A percentile compares a stretch with the other conserved stretches of the same genome.
Evolutionary conservation across 2,113 vertebrate species (phyloP).

Genomic region (Corydoras sp.): DNA sequence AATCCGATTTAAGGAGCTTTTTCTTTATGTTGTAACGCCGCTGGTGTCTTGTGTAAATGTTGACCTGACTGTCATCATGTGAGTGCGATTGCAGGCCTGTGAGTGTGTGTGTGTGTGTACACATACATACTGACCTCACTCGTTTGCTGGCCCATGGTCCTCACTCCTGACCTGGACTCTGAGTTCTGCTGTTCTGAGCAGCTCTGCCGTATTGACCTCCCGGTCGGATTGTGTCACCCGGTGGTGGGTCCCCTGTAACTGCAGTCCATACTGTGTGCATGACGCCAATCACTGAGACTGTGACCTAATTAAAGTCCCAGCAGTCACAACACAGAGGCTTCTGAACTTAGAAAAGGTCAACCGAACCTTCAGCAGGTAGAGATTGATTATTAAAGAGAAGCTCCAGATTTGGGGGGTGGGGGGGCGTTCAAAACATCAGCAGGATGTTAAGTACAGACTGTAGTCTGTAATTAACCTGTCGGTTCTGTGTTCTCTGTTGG

Average conservation of each 20-base stretch:
- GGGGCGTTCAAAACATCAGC: background rate
- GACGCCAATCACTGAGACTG: slow-evolving; percentile 6
- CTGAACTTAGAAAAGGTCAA: slow-evolving; percentile 25
- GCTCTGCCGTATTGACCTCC: slow-evolving; percentile 2
- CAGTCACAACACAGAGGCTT: slow-evolving; percentile 19
- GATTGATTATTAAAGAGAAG: slow-evolving; percentile 13
- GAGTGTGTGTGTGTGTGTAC: slow-evolving; percentile 10
- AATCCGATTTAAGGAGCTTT: too few species aligned
- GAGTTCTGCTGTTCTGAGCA: background rate
- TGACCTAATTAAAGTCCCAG: slow-evolving; percentile 18
- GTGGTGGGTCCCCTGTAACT: slow-evolving; percentile 37
- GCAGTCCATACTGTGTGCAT: background rate
- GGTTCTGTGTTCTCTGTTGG: too few species aligned
- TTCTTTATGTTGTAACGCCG: too few species aligned
- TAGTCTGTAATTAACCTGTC: too few species aligned
- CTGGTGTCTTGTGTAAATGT: too few species aligned
- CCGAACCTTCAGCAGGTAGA: slow-evolving; percentile 10
- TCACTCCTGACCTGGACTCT: background rate
- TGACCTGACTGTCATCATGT: background rate
- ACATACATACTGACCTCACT: too few species aligned
- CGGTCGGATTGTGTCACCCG: background rate
- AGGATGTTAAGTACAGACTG: too few species aligned
- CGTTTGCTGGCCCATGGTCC: slow-evolving; percentile 50
- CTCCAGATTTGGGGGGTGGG: background rate
- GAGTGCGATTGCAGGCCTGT: slow-evolving; percentile 31